Conservation (phyloP, 92 coral and sea anemone genomes). For the Phenganax subtilis region DNA sequence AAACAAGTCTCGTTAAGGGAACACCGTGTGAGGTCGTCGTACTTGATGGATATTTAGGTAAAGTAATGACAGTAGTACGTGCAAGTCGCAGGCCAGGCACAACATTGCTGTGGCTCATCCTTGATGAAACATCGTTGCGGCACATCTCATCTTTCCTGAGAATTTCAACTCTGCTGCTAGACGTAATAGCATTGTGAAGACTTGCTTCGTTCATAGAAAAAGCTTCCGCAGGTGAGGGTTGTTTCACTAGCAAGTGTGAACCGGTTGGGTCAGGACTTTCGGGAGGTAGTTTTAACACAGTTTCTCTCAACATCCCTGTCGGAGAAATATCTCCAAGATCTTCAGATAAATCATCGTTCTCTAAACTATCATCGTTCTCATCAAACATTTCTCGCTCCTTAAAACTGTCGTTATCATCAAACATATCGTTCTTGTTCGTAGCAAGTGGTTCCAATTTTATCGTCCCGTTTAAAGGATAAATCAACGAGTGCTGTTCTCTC, state of each 20-base stretch:
- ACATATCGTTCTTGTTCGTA: slow-evolving; percentile 27
- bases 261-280: slow-evolving; percentile 24
- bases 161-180: slow-evolving; percentile 12
- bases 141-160: slow-evolving; percentile 7
- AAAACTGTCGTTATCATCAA: slow-evolving; percentile 12
- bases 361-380: slow-evolving; percentile 18
- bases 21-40: slow-evolving; percentile 14
- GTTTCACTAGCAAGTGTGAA: background rate
- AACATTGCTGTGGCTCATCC: slow-evolving; percentile 6
- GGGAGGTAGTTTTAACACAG: slow-evolving; percentile 37
- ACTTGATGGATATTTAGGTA: slow-evolving; percentile 28
- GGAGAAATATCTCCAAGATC: slow-evolving; percentile 38
- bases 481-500: slow-evolving; percentile 53
- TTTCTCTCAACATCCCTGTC: slow-evolving; percentile 32
- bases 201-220: slow-evolving; percentile 19
- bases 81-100: slow-evolving; percentile 26
- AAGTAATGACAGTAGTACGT: slow-evolving; percentile 34
- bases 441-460: slow-evolving; percentile 63
- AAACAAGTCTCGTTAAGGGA: slow-evolving; percentile 10
- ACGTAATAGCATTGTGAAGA: slow-evolving; percentile 15
- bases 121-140: background rate
- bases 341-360: slow-evolving; percentile 34
- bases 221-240: slow-evolving; percentile 23
- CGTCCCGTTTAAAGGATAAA: slow-evolving; percentile 53
- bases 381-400: slow-evolving; percentile 35